Conservation (phyloP, 2,113 vertebrate genomes). For the Sardina pilchardus region DNA sequence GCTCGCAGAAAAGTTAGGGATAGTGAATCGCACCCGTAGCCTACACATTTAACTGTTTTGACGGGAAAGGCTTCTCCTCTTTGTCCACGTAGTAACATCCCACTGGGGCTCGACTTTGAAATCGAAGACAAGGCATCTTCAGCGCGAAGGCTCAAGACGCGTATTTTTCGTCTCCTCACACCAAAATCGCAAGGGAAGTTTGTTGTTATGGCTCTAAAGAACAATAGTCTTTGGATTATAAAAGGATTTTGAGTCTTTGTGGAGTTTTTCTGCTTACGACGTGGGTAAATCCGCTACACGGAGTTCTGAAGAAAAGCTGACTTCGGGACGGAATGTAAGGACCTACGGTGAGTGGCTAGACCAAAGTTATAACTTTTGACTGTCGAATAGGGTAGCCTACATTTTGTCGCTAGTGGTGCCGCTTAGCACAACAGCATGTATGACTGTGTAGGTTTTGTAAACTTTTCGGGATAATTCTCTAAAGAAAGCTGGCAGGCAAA, state of each 20-base stretch:
- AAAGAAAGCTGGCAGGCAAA: not conserved
- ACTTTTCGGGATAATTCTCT: too few relatives aligned
- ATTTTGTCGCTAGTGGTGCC: not conserved
- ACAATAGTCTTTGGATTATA: not conserved
- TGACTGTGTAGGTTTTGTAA: not conserved
- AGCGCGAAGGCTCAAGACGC: not conserved
- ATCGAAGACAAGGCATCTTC: not conserved
- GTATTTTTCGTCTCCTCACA: not conserved
- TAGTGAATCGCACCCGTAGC: not conserved
- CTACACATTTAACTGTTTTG: not conserved
- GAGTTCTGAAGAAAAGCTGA: not conserved
- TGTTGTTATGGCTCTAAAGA: not conserved
- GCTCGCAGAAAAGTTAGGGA: not conserved
- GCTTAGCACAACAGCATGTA: not conserved
- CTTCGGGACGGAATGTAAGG: not conserved
- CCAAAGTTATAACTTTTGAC: not conserved
- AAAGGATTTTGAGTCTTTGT: not conserved
- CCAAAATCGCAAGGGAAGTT: not conserved
- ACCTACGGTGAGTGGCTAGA: not conserved
- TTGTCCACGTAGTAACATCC: not conserved
- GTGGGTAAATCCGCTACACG: not conserved
- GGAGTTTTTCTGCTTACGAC: not conserved
- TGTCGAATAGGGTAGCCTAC: not conserved
- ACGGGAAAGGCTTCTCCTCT: not conserved
- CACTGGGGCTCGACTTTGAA: not conserved